phyloP scores from a whole-genome alignment of 2,888 invertebrate genomes.

The Heterodera filipjevi region DNA sequence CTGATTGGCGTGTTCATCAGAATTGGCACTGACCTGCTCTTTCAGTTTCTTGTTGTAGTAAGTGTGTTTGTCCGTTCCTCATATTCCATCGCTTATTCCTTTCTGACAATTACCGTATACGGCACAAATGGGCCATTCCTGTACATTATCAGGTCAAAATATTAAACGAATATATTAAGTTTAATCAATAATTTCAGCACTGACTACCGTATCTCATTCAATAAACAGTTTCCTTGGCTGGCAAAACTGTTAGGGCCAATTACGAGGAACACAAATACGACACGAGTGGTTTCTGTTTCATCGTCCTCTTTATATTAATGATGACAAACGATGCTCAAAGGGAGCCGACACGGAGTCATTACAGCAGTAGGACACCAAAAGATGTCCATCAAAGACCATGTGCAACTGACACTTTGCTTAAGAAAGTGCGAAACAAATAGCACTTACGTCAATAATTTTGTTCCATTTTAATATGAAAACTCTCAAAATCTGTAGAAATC shows the following conservation, averaged over 20 bases:
- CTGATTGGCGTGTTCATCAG: constrained; percentile 5
- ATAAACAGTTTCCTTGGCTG: not conserved
- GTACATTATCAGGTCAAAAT: not conserved
- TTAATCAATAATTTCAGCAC: not conserved
- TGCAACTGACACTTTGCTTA: too few relatives aligned
- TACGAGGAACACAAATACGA: too few relatives aligned
- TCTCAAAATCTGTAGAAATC: too few relatives aligned
- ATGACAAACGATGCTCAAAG: too few relatives aligned
- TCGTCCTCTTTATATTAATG: too few relatives aligned
- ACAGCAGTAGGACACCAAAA: too few relatives aligned
- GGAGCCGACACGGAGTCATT: too few relatives aligned
- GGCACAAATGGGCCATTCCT: not conserved
- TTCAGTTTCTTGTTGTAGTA: not conserved
- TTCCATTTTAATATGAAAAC: too few relatives aligned
- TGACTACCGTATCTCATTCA: not conserved
- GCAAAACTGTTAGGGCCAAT: not conserved
- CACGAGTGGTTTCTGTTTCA: too few relatives aligned
- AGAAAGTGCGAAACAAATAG: too few relatives aligned
- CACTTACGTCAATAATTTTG: too few relatives aligned
- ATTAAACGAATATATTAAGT: not conserved
- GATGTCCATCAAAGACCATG: too few relatives aligned
- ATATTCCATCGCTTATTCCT: not conserved
- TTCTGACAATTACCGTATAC: not conserved
- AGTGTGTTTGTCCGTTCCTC: not conserved
- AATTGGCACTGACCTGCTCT: not conserved